These are phyloP conservation scores for Neotoma lepida DNA, from an alignment of 2,113 vertebrate species.

Conservation along the genomic window DNA sequence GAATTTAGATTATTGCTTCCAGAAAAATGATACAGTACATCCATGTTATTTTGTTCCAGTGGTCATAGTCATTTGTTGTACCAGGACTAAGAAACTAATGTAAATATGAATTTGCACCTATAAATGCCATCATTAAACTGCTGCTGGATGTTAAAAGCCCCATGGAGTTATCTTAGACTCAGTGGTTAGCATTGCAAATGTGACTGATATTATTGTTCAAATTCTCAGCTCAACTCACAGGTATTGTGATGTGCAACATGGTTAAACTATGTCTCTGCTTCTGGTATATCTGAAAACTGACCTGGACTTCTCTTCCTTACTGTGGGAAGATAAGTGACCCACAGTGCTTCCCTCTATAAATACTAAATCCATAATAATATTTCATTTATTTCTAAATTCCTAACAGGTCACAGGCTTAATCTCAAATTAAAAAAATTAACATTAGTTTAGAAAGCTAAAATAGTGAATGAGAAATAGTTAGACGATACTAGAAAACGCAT, in stretches of 20 bases:
- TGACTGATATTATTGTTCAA: not conserved
- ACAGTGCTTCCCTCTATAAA: not conserved
- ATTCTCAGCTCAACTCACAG: not conserved
- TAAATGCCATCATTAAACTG: not conserved
- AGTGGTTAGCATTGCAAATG: not conserved
- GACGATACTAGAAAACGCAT: not conserved
- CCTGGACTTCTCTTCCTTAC: not conserved
- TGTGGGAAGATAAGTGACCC: not conserved
- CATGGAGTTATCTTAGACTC: not conserved
- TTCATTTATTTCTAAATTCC: not conserved
- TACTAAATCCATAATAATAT: not conserved
- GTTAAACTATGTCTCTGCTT: not conserved
- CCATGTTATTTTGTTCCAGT: not conserved
- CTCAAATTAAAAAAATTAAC: not conserved
- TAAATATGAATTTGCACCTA: not conserved
- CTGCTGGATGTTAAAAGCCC: not conserved
- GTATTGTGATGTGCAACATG: not conserved
- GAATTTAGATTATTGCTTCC: not conserved
- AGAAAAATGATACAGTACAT: not conserved
- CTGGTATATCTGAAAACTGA: not conserved
- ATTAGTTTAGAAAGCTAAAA: not conserved
- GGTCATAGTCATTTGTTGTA: not conserved
- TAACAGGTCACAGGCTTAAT: not conserved
- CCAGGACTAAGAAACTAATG: not conserved
- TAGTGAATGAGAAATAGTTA: not conserved